A percentile compares a stretch with the other conserved stretches of the same genome.
These are phyloP conservation scores for Latrodectus elegans DNA, from an alignment of 2,888 invertebrate genomes.

Conservation along the genomic window DNA sequence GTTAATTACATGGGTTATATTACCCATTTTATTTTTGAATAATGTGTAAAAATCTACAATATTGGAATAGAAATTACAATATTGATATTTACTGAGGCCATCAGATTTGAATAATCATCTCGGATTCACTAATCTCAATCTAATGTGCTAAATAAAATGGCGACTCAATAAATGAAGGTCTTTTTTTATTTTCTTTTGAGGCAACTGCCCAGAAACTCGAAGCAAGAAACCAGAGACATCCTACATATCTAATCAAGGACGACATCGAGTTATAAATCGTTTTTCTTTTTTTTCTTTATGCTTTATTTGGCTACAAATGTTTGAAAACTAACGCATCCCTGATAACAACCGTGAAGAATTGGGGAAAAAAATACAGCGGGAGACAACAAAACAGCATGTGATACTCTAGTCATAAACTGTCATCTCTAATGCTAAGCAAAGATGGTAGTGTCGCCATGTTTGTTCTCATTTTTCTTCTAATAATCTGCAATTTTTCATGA, in stretches of 20 bases:
- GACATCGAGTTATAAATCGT: conserved; percentile 19
- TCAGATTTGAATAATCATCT: no score
- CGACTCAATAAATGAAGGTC: neutral
- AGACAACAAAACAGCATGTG: neutral
- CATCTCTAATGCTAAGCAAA: neutral
- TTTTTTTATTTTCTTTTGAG: conserved; percentile 8
- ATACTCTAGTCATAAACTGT: neutral
- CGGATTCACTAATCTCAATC: no score
- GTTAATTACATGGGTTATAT: no score
- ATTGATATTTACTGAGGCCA: no score
- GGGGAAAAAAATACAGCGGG: neutral
- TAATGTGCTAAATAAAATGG: no score
- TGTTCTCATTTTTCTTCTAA: neutral
- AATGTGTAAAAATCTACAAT: no score
- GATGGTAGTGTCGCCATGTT: neutral
- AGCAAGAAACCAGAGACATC: conserved; percentile 11
- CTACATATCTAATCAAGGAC: conserved; percentile 54
- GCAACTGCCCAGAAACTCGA: neutral
- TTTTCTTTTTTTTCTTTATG: conserved; percentile 28
- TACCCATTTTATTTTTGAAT: no score
- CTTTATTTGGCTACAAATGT: conserved; percentile 65
- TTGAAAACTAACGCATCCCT: conserved; percentile 37
- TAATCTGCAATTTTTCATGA: no score
- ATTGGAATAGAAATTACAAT: no score
- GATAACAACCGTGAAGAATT: conserved; percentile 25